Base-by-base conservation (phyloP, 2,797 vertebrate genomes). In the Catamblyrhynchus diadema region DNA sequence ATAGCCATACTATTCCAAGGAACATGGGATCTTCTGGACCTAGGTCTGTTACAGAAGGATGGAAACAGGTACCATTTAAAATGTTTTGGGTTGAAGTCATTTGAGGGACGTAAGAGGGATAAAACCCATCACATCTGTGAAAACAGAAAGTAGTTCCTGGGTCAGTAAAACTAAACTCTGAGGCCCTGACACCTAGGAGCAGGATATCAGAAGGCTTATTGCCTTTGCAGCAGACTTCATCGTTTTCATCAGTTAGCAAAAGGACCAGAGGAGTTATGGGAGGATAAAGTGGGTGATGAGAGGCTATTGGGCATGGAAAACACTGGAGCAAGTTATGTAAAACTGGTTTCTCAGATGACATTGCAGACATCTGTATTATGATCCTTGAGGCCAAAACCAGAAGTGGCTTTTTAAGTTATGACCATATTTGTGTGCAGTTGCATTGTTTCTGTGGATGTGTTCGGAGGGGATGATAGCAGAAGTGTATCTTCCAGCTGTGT, bases 401-500 rank as follows among this genome's bases (percentile, higher is more conserved):
- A 71, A 90, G 56, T 67, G 56, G 47, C 56, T 92, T 85, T 92
- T 1, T 60, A 67, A 94, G 73, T 77, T 80, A 69, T 86, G 90
- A 47, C 73, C 80, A 73, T 88, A 88, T 86, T 94, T 95, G 27
- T 72, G 42, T 73, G 75, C 4, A 1, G 35, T 59, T 64, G 56
- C 80, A 70, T 48, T 83, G 69, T 88, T 90, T 67, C 70, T 81
- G 56, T 70, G 79, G 73, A 33, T 86, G 56, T 7, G 1, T 94
- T 86, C 82, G 81, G 66, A 2, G 1, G 67, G 74, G 42, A 44
- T 93, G 67, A 19, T n/a, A 85, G 81, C 61, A 74, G 72, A 47
- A 87, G 61, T 75, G 32, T 83, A 32, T 93, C 75, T 89, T 96
- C 93, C 95, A 94, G 91, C 93, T 95, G 86, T 79, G 91, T 89